Evolutionary conservation across 1,140 invertebrate species (phyloP).

Genomic region (Heliothis subflexa): DNA sequence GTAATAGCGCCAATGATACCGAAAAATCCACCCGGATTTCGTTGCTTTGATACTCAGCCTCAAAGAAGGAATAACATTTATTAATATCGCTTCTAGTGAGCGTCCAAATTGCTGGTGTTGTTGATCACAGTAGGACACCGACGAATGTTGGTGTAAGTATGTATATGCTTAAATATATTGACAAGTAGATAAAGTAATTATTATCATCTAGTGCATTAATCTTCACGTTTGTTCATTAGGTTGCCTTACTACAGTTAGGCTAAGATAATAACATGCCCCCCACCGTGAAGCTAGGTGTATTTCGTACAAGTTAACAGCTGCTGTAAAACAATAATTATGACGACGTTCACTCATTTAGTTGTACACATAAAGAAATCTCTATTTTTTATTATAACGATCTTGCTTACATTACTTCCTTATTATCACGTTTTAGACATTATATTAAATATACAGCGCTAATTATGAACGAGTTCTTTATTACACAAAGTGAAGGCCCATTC

Average conservation of each 20-base stretch:
- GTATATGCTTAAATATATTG: conserved; percentile 7
- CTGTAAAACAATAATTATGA: conserved; percentile 73
- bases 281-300: conserved; percentile 64
- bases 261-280: conserved; percentile 55
- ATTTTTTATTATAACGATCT: conserved; percentile 77
- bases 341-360: conserved; percentile 74
- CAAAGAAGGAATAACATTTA: conserved; percentile 77
- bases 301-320: conserved; percentile 66
- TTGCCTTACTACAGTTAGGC: conserved; percentile 38
- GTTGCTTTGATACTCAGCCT: conserved; percentile 72
- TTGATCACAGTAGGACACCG: not conserved
- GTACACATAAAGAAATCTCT: conserved; percentile 78
- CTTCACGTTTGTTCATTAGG: conserved; percentile 7
- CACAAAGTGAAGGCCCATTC: conserved; percentile 66
- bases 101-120: not conserved
- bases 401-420: conserved; percentile 80
- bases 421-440: conserved; percentile 76
- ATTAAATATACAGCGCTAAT: conserved; percentile 80
- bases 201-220: conserved; percentile 6
- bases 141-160: not conserved
- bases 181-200: conserved; percentile 1
- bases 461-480: conserved; percentile 75
- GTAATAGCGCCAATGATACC: conserved; percentile 71
- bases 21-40: conserved; percentile 75
- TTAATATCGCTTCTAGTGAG: conserved; percentile 57